Conservation (phyloP, 2,113 vertebrate genomes). For the Maccullochella peelii region DNA sequence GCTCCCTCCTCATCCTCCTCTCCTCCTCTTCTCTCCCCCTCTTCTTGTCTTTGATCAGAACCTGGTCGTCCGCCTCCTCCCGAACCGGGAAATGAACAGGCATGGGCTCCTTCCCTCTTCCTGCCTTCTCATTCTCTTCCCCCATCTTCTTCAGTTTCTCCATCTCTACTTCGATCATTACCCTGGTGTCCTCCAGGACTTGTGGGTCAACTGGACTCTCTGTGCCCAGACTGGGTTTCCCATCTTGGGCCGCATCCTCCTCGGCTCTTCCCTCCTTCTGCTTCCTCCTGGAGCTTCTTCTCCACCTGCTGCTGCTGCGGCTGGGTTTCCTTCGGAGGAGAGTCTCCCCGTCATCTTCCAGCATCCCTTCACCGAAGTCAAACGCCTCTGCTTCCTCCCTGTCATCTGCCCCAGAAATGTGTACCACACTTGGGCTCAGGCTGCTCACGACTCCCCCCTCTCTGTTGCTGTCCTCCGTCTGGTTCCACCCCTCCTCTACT, state of each 20-base stretch:
- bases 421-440: background rate
- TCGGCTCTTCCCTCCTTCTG: slow-evolving; percentile 57
- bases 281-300: slow-evolving; percentile 78
- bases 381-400: slow-evolving; percentile 56
- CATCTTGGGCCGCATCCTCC: slow-evolving; percentile 5
- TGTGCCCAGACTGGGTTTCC: slow-evolving; percentile 9
- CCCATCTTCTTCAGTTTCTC: slow-evolving; percentile 35
- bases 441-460: background rate
- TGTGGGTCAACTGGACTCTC: background rate
- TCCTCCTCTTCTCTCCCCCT: slow-evolving; percentile 61
- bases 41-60: slow-evolving; percentile 72
- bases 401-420: slow-evolving; percentile 6
- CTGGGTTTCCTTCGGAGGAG: slow-evolving; percentile 76
- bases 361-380: slow-evolving; percentile 71
- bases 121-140: slow-evolving; percentile 36
- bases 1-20: slow-evolving; percentile 62
- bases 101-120: background rate
- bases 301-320: slow-evolving; percentile 80
- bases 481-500: slow-evolving; percentile 9
- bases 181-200: slow-evolving; percentile 4
- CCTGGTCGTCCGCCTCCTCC: slow-evolving; percentile 66
- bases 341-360: slow-evolving; percentile 80
- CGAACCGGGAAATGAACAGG: slow-evolving; percentile 54
- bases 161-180: slow-evolving; percentile 35
- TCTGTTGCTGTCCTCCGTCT: background rate